phyloP scores from a whole-genome alignment of 2,797 vertebrate genomes.

The Urosaurus nigricauda region DNA sequence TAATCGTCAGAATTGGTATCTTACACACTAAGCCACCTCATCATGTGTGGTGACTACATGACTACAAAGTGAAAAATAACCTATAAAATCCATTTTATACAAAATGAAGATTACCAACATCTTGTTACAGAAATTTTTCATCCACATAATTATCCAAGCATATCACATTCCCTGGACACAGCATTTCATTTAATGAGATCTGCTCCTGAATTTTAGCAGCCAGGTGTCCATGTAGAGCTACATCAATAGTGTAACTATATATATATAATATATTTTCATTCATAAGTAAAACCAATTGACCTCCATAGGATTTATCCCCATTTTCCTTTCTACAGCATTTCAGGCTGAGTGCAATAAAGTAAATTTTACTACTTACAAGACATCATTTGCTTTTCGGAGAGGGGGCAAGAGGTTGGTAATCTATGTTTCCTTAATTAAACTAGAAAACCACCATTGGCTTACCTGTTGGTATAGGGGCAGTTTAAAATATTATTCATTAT shows the following conservation, averaged over 20 bases:
- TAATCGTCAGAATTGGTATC: too few relatives aligned
- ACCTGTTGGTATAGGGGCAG: neutral
- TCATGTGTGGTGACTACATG: neutral
- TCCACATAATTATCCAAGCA: neutral
- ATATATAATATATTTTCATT: neutral
- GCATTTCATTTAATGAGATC: neutral
- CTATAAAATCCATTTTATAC: neutral
- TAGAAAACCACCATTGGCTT: neutral
- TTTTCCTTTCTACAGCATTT: neutral
- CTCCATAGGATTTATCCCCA: neutral
- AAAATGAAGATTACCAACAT: neutral
- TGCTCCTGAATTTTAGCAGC: neutral
- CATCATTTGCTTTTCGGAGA: neutral
- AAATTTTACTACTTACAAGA: neutral
- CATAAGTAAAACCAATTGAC: neutral
- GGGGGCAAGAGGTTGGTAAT: neutral
- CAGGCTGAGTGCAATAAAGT: neutral
- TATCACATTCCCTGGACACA: neutral
- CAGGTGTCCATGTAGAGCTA: neutral
- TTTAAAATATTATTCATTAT: neutral
- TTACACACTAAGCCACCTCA: too few relatives aligned
- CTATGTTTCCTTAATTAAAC: neutral
- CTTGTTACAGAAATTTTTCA: neutral
- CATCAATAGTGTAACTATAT: neutral
- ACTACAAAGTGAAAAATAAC: neutral